Conservation (phyloP, 2,113 vertebrate genomes). For the Phocoena phocoena region DNA sequence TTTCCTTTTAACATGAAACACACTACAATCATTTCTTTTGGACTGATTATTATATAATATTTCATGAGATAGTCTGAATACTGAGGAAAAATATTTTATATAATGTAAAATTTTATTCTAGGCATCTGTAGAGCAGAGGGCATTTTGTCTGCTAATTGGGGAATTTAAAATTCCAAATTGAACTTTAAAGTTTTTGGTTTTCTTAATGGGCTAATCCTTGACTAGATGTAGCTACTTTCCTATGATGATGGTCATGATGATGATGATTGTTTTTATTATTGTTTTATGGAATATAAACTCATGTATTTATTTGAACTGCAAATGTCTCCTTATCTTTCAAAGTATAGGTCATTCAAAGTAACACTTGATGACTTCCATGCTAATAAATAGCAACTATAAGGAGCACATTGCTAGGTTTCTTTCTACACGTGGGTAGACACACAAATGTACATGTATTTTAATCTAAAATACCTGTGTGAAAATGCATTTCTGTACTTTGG, state of each 20-base stretch:
- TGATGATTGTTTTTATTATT: not conserved
- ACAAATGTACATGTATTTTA: not conserved
- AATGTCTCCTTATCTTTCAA: not conserved
- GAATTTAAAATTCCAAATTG: not conserved
- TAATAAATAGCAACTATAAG: not conserved
- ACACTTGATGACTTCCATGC: not conserved
- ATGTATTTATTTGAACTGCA: not conserved
- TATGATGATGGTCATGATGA: not conserved
- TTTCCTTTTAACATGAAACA: not conserved
- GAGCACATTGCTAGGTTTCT: not conserved
- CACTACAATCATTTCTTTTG: not conserved
- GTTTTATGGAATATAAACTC: not conserved
- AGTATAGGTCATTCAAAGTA: constrained; percentile 2
- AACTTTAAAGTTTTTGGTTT: not conserved
- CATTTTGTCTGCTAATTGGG: not conserved
- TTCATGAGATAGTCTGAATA: not conserved
- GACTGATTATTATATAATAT: not conserved
- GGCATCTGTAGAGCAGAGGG: not conserved
- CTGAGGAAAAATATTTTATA: not conserved
- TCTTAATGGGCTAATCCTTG: not conserved
- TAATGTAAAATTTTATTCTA: not conserved
- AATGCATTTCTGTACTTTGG: not conserved
- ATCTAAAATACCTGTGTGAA: not conserved
- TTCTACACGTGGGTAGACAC: not conserved
- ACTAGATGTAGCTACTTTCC: not conserved